Evolutionary conservation across 2,888 invertebrate genomes (phyloP), one percentile per base, ranked within the genome.

Genomic region (Drosophila nr. fundita): DNA sequence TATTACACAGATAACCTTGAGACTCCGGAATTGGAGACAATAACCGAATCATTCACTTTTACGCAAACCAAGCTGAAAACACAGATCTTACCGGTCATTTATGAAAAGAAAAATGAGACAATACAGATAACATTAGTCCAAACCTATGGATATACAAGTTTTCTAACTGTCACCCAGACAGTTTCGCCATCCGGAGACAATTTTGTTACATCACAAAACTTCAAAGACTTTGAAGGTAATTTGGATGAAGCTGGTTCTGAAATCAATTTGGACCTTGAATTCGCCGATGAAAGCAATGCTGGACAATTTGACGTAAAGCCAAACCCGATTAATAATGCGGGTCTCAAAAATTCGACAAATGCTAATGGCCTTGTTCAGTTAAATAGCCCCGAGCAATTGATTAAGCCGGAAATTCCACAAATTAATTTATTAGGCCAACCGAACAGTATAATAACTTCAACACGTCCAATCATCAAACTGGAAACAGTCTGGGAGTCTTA

Each of bases 11-110:
- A 96, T 13, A 96, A 96, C 84, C 95, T 95, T 91, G 97, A 96
- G 92, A 98, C 97, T 0, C 97, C 97, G 18, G 97, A 97, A 0
- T 93, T 98, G 59, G 97, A 98, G 94, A 98, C 97, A 1, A 94
- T 97, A 50, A 97, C 97, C 0, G 98, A 98, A 93, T 97, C 97
- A 4, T 98, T 97, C 93, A 97, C 98, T 83, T 97, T 98, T 7
- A 98, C 97, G 0, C 97, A 98, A 92, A 95, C 96, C 13, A 96
- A 98, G 94, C 93, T 97, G 24, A 98, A 97, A 93, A 98, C 98
- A 1, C 97, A 98, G 91, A 95, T 98, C 71, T 93, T 98, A 60
- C 98, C 98, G 0, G 95, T 98, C 1, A 94, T 98, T 45, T 95
- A 95, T 75, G 95, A 95, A 70, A 95, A 95, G 21, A 95, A 95